Conservation (phyloP, 1,140 invertebrate genomes). For the Sitophilus oryzae region DNA sequence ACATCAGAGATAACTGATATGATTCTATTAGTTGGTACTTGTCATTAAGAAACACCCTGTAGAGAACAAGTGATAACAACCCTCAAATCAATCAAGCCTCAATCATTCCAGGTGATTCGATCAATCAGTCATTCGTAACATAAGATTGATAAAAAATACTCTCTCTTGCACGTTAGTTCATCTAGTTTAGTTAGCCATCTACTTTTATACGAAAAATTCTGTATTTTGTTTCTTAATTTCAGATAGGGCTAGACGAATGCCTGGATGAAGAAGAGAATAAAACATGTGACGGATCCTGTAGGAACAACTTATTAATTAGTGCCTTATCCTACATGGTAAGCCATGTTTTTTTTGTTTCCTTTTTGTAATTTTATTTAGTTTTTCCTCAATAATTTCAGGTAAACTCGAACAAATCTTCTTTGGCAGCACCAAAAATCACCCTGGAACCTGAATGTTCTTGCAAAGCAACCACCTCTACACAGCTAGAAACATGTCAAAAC, state of each 20-base stretch:
- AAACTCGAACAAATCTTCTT: neutral
- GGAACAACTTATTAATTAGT: constrained; percentile 83
- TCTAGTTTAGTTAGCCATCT: no score
- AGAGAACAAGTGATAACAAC: no score
- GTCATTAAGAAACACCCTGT: no score
- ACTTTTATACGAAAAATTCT: no score
- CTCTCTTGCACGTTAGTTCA: no score
- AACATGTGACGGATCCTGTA: constrained; percentile 92
- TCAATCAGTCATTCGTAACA: no score
- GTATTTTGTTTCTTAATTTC: neutral
- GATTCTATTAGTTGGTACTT: no score
- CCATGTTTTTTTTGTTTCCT: neutral
- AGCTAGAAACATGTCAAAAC: neutral
- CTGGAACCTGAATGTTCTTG: neutral
- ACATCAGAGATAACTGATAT: no score
- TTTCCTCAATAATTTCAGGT: neutral
- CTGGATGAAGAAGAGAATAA: constrained; percentile 90
- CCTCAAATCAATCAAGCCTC: no score
- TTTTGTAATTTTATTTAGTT: no score
- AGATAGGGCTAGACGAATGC: constrained; percentile 86
- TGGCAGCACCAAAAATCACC: neutral
- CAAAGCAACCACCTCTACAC: neutral
- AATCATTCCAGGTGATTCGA: no score
- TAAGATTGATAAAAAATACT: no score
- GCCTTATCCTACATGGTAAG: constrained; percentile 82